phyloP scores from a whole-genome alignment of 1,140 invertebrate genomes.

The Maniola jurtina region DNA sequence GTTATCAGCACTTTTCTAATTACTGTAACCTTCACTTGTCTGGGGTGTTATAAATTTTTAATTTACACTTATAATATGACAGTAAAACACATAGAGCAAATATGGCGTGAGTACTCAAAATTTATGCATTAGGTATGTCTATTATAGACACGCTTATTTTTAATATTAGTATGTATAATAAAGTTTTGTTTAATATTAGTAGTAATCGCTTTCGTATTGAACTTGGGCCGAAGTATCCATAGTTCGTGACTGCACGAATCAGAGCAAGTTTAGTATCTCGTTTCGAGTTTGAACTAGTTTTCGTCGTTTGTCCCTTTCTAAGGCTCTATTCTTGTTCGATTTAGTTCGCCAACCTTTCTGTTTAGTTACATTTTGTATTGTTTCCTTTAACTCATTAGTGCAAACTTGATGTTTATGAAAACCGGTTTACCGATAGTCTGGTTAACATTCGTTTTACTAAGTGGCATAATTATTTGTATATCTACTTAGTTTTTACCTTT shows the following conservation, averaged over 20 bases:
- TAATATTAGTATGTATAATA: no score
- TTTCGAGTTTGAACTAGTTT: constrained; percentile 56
- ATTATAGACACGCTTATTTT: no score
- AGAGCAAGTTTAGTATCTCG: constrained; percentile 50
- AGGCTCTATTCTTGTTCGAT: constrained; percentile 32
- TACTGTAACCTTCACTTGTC: no score
- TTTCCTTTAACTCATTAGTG: not conserved
- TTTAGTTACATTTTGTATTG: constrained; percentile 2
- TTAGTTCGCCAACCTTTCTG: constrained; percentile 19
- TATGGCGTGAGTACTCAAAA: no score
- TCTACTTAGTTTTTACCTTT: no score
- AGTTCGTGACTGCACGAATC: constrained; percentile 55
- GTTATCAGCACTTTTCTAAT: no score
- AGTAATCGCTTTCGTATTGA: constrained; percentile 24
- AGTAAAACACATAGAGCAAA: no score
- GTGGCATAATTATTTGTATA: no score
- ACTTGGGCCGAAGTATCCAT: constrained; percentile 30
- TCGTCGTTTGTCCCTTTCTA: constrained; percentile 43
- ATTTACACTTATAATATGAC: no score
- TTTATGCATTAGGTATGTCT: no score
- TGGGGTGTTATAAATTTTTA: no score
- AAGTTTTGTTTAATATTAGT: not conserved
- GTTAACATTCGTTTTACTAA: no score
- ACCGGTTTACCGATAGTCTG: not conserved
- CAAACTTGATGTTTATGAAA: not conserved